Conservation (phyloP, 1,140 invertebrate genomes). For the Laodelphax striatellus region DNA sequence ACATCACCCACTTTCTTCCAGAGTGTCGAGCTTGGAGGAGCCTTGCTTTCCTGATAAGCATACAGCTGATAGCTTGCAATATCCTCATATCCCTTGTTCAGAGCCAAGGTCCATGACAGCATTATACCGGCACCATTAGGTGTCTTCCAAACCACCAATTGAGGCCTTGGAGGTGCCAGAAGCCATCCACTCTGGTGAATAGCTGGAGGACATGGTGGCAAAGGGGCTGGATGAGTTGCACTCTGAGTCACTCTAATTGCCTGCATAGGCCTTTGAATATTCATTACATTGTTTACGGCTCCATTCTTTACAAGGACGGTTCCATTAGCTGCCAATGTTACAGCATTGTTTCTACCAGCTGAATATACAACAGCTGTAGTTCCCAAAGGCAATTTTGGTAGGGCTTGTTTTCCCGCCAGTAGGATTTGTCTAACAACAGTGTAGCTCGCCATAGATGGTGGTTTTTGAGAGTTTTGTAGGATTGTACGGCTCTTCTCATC, state of each 20-base stretch:
- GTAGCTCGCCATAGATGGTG: no score
- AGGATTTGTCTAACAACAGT: no score
- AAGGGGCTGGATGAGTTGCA: neutral
- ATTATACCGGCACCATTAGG: slow-evolving; percentile 44
- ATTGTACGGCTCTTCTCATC: no score
- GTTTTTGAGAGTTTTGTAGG: no score
- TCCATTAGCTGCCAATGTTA: no score
- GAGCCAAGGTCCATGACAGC: slow-evolving; percentile 80
- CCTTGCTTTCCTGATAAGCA: slow-evolving; percentile 74
- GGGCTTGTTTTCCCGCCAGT: no score
- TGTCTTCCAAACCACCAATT: neutral
- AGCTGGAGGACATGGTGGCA: neutral
- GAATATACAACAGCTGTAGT: no score
- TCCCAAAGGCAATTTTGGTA: no score
- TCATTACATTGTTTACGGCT: no score
- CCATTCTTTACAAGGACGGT: no score
- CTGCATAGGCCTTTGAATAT: no score
- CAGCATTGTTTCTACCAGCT: no score
- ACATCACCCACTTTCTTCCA: slow-evolving; percentile 96
- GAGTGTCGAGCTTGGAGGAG: slow-evolving; percentile 49
- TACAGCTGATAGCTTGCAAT: slow-evolving; percentile 85
- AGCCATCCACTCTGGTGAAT: neutral
- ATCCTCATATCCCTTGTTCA: slow-evolving; percentile 45
- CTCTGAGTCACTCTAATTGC: neutral
- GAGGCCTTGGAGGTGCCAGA: neutral